Base-by-base conservation (phyloP, 1,140 invertebrate species). In the Drosophila tristis region DNA sequence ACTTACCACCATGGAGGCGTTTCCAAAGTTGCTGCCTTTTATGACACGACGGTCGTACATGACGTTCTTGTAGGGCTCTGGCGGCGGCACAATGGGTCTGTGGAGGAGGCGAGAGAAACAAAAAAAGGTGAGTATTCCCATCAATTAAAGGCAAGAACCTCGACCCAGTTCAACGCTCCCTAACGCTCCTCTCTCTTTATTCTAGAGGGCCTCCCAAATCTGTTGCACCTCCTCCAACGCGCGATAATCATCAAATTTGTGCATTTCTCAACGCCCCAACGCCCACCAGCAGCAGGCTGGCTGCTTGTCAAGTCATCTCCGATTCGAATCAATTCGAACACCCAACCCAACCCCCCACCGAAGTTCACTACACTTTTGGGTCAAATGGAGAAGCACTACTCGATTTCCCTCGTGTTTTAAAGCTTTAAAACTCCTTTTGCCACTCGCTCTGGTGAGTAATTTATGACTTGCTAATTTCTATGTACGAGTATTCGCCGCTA, bases 41-140 rank as follows among this genome's bases (percentile, higher is more conserved):
- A 96, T 94, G 64, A 98, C 95, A 67, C 97, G 93, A 82, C 95
- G 94, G 91, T 98, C 97, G 92, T 95, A 96, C 96, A 97, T 98
- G 78, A 98, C 94, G 93, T 98, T 96, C 64, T 94, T 93, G 91
- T 95, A 95, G 9, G 94, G 93, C 90, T 94, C 80, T 23, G 79
- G 73, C 45, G 90, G 90, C 47, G 78, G 84, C 55, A 80, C 63
- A 23, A 87, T 64, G 70, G 89, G 80, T 65, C 90, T 92, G 73
- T 31, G 51, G 15, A 15, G 25, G 31, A 48, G 44, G 11, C 45
- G 84, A 56, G 43, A 66, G 74, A 16, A 16, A 16, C 16, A 31
- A 31, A 49, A 26, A 62, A 58, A 48, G 78, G 57, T 60, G 51
- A 53, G 47, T 51, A 39, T 39, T 39, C 49, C 48, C 48, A 64